These are phyloP conservation scores for Mixornis gularis DNA, from an alignment of 2,113 vertebrate species.

Conservation along the genomic window DNA sequence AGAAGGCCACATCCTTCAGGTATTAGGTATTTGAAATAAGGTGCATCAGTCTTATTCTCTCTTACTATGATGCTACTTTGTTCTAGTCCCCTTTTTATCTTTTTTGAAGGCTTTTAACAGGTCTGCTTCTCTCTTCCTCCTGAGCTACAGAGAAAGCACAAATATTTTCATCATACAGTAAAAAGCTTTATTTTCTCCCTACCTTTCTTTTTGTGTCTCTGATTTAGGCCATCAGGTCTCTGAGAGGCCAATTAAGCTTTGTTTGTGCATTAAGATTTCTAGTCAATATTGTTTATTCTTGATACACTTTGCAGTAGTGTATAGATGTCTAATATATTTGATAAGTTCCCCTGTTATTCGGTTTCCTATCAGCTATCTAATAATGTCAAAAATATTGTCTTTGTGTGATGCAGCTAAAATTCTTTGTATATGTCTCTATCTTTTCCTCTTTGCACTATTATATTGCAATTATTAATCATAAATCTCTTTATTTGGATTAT, in stretches of 20 bases:
- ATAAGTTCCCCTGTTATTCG: not conserved
- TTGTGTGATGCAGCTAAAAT: not conserved
- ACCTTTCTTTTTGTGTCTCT: not conserved
- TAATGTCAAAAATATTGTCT: not conserved
- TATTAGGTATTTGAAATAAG: not conserved
- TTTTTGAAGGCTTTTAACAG: not conserved
- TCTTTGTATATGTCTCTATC: accelerated
- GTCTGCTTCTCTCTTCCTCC: not conserved
- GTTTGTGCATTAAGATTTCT: not conserved
- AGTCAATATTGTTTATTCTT: not conserved
- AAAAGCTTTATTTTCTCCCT: not conserved
- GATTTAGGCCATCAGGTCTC: not conserved
- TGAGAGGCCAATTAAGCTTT: conserved; percentile 31
- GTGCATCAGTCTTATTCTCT: not conserved
- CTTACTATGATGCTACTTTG: not conserved
- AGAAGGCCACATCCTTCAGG: not conserved
- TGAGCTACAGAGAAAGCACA: not conserved
- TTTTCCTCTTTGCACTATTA: not conserved
- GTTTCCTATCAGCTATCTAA: not conserved
- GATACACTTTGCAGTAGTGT: not conserved
- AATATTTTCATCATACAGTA: not conserved
- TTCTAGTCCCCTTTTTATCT: not conserved
- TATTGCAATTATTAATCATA: not conserved
- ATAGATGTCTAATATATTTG: not conserved
- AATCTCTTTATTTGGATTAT: not conserved